Conservation (phyloP, 1,140 invertebrate species). For the Hirudo medicinalis region DNA sequence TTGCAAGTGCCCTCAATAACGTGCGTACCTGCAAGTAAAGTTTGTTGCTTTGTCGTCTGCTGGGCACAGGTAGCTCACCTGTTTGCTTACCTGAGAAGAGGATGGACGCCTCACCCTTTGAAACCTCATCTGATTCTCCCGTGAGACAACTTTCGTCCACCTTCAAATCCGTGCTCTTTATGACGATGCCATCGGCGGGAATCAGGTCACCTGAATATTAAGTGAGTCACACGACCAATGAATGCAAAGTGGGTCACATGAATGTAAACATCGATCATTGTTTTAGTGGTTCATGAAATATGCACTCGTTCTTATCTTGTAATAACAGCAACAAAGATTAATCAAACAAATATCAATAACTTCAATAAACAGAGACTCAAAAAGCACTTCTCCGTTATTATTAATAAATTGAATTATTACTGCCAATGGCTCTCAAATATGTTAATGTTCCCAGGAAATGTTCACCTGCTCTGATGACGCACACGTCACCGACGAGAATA, state of each 20-base stretch:
- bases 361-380: too few relatives aligned
- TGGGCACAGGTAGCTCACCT: background rate
- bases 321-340: too few relatives aligned
- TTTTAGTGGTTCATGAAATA: too few relatives aligned
- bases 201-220: constrained; percentile 56
- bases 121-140: constrained; percentile 96
- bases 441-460: background rate
- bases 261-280: too few relatives aligned
- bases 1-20: constrained; percentile 99
- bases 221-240: background rate
- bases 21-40: constrained; percentile 66
- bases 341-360: too few relatives aligned
- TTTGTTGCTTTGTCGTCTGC: background rate
- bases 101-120: constrained; percentile 76
- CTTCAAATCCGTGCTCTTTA: constrained; percentile 95
- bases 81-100: constrained; percentile 59
- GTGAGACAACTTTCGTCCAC: constrained; percentile 90
- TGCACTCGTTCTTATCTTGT: too few relatives aligned
- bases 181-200: constrained; percentile 84
- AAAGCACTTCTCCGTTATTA: too few relatives aligned
- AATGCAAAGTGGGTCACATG: too few relatives aligned
- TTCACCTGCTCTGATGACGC: constrained; percentile 49
- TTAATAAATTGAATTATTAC: too few relatives aligned
- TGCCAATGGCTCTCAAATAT: too few relatives aligned
- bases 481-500: constrained; percentile 92